Evolutionary conservation across 2,888 invertebrate species (phyloP).

Genomic region (Erannis defoliaria): DNA sequence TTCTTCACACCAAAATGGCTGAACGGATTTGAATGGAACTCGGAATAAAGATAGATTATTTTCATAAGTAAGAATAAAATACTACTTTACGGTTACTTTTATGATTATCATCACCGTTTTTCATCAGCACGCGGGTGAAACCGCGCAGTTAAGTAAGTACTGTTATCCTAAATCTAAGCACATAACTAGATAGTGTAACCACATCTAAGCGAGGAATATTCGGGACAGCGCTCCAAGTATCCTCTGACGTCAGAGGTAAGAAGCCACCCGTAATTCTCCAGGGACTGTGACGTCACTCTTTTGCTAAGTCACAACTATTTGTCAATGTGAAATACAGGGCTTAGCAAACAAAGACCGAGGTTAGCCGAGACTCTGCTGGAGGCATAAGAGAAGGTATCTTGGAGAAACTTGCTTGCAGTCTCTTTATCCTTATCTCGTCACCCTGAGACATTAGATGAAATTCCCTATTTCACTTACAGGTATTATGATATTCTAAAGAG

Average conservation of each 20-base stretch:
- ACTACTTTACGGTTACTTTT: no score
- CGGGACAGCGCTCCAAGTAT: neutral
- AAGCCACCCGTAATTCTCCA: conserved; percentile 3
- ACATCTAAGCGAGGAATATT: neutral
- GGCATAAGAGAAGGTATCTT: neutral
- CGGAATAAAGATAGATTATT: no score
- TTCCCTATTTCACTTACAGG: no score
- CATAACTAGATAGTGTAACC: neutral
- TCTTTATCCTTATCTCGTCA: neutral
- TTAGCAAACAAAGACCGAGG: conserved; percentile 6
- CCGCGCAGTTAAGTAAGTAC: no score
- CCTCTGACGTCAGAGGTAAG: conserved; percentile 17
- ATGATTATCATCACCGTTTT: no score
- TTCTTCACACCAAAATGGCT: no score
- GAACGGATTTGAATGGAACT: no score
- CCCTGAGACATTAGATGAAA: no score
- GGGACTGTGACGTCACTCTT: conserved; percentile 15
- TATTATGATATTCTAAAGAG: no score
- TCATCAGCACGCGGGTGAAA: no score
- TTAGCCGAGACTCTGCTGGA: neutral
- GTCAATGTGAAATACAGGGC: conserved; percentile 24
- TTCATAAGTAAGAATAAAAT: no score
- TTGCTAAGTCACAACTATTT: conserved; percentile 23
- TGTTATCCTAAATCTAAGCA: neutral
- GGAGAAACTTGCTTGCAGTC: neutral